Evolutionary conservation across 2,888 invertebrate species (phyloP).

Genomic region (Macrophya annulata): DNA sequence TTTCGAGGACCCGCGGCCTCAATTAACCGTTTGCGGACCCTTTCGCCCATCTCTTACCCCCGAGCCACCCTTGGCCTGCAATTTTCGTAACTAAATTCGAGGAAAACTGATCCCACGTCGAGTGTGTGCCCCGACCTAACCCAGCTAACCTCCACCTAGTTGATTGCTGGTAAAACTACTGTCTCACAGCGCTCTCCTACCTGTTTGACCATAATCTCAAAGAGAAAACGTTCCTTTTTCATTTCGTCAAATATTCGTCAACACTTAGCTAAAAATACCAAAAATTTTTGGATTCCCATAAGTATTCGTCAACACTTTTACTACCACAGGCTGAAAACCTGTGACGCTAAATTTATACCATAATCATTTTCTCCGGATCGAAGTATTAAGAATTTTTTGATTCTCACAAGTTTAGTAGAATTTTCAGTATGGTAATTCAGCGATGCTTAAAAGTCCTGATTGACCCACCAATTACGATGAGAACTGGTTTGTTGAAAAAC

Average conservation of each 20-base stretch:
- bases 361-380: background rate
- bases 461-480: background rate
- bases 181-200: background rate
- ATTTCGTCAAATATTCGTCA: background rate
- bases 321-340: background rate
- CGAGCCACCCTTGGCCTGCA: constrained; percentile 31
- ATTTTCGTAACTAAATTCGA: constrained; percentile 53
- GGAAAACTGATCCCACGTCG: constrained; percentile 50
- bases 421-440: background rate
- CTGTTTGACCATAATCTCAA: background rate
- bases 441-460: background rate
- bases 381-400: background rate
- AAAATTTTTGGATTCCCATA: background rate
- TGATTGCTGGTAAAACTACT: constrained; percentile 46
- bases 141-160: background rate
- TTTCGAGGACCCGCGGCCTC: constrained; percentile 51
- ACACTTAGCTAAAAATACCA: background rate
- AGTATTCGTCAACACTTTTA: background rate
- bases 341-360: background rate
- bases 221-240: background rate
- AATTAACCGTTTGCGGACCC: constrained; percentile 53
- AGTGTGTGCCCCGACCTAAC: constrained; percentile 19
- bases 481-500: background rate
- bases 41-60: constrained; percentile 8
- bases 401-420: background rate